Percentiles rank a stretch among this genome's conserved stretches.
phyloP scores from a whole-genome alignment of 2,888 invertebrate genomes.

The Hyles lineata region DNA sequence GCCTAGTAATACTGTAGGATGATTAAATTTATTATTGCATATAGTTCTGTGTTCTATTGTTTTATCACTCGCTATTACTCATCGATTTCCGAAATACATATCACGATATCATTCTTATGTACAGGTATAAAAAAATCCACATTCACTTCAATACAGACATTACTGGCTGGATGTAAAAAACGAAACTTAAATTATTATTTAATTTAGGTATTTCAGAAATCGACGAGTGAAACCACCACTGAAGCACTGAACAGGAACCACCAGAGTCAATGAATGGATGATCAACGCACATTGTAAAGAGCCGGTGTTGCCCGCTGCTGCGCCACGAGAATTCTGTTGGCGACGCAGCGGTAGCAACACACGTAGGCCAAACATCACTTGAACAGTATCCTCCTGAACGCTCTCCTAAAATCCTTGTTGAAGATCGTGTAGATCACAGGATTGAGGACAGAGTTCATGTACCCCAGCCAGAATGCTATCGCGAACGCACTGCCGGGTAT shows the following conservation, averaged over 20 bases:
- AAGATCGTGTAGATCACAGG: slow-evolving; percentile 98
- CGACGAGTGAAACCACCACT: slow-evolving; percentile 10
- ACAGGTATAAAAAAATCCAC: neutral
- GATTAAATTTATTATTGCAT: slow-evolving; percentile 23
- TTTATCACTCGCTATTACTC: neutral
- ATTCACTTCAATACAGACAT: neutral
- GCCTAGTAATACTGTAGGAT: slow-evolving; percentile 52
- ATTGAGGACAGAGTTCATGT: slow-evolving; percentile 98
- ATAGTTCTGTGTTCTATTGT: slow-evolving; percentile 12
- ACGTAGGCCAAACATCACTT: slow-evolving; percentile 96
- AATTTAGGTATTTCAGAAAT: neutral
- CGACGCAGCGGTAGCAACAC: slow-evolving; percentile 92
- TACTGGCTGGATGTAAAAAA: too few species aligned
- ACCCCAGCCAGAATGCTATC: slow-evolving; percentile 98
- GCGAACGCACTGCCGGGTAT: slow-evolving; percentile 95
- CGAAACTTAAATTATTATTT: neutral
- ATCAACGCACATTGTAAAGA: slow-evolving; percentile 82
- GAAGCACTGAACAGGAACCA: slow-evolving; percentile 16
- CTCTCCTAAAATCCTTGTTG: slow-evolving; percentile 98
- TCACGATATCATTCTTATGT: neutral
- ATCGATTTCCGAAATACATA: neutral
- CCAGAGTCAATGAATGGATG: slow-evolving; percentile 37
- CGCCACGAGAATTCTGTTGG: slow-evolving; percentile 85
- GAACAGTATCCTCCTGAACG: slow-evolving; percentile 97
- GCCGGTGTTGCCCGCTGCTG: slow-evolving; percentile 87